Evolutionary conservation across 2,113 vertebrate species (phyloP).

Genomic region (Megaceryle torquata): DNA sequence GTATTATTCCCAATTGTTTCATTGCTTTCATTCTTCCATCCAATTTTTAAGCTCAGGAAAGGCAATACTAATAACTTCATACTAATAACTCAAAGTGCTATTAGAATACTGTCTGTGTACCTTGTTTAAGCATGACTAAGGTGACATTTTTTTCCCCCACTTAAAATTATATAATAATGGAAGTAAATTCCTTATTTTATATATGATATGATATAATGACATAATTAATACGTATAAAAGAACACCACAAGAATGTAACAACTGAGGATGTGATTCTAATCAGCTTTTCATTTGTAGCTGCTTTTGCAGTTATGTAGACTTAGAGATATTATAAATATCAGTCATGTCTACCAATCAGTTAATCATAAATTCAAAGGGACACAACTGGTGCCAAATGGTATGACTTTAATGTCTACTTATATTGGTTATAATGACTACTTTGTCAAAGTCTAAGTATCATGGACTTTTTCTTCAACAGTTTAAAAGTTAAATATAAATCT

Average conservation of each 20-base stretch:
- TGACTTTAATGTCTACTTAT: not conserved
- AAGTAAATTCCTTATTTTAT: not conserved
- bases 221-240: not conserved
- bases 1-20: not conserved
- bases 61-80: not conserved
- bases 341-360: not conserved
- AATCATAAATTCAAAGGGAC: not conserved
- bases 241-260: not conserved
- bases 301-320: not conserved
- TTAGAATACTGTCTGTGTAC: not conserved
- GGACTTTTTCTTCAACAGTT: accelerated
- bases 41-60: not conserved
- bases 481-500: not conserved
- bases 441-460: not conserved
- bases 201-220: not conserved
- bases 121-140: not conserved
- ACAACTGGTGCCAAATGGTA: not conserved
- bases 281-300: not conserved
- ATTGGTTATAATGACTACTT: not conserved
- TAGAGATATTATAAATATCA: not conserved
- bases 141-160: not conserved
- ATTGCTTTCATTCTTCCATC: not conserved
- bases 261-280: not conserved
- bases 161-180: not conserved
- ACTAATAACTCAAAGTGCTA: not conserved